These are phyloP conservation scores for Urocolius indicus DNA, from an alignment of 2,113 vertebrate species.

Conservation along the genomic window DNA sequence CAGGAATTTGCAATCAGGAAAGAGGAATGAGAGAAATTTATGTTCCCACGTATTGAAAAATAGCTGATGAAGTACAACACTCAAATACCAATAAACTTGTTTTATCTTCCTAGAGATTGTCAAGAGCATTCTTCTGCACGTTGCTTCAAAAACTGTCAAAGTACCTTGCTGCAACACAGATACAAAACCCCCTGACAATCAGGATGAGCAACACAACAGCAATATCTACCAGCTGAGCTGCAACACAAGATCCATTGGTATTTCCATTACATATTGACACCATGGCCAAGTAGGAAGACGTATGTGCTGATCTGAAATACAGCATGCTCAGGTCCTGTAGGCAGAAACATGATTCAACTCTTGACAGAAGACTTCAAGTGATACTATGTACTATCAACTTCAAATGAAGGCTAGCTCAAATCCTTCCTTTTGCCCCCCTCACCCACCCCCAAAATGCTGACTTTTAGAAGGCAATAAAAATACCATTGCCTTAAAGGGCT, in stretches of 20 bases:
- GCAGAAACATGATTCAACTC: not conserved
- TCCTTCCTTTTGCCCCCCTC: rapidly evolving
- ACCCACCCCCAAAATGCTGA: rapidly evolving
- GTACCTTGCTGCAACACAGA: not conserved
- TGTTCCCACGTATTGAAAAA: not conserved
- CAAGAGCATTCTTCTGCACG: not conserved
- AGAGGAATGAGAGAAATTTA: not conserved
- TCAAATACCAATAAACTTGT: not conserved
- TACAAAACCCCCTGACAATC: not conserved
- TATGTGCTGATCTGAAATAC: not conserved
- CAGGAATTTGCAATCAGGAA: not conserved
- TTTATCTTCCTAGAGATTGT: not conserved
- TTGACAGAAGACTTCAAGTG: not conserved
- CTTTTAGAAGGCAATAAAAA: not conserved
- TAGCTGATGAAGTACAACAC: not conserved
- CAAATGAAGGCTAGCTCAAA: not conserved
- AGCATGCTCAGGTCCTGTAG: not conserved
- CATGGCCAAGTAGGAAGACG: not conserved
- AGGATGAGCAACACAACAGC: not conserved
- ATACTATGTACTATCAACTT: not conserved
- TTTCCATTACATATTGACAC: not conserved
- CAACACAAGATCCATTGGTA: not conserved
- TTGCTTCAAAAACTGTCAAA: not conserved
- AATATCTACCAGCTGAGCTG: not conserved
- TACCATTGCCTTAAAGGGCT: not conserved